Evolutionary conservation across 2,113 vertebrate species (phyloP).

Genomic region (Sander vitreus): DNA sequence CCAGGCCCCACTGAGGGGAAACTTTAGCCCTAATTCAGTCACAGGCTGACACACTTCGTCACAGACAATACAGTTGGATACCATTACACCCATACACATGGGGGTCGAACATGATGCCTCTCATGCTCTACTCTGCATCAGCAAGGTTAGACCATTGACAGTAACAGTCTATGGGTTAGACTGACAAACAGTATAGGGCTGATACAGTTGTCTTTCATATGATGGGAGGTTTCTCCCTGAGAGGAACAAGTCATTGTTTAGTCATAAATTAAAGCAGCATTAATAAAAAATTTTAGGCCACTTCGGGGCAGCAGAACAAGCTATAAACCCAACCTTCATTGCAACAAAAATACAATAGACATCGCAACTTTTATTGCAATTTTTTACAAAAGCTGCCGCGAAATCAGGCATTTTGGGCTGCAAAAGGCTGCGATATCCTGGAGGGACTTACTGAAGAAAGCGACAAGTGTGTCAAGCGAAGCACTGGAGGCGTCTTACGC

Average conservation of each 20-base stretch:
- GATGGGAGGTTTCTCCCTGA: not conserved
- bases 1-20: conserved; percentile 5
- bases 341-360: no score
- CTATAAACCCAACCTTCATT: not conserved
- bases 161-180: not conserved
- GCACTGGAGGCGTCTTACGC: not conserved
- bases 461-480: no score
- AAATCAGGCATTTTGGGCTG: no score
- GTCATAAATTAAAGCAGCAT: not conserved
- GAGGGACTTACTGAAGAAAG: no score
- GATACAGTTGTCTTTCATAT: not conserved
- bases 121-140: conserved; percentile 5
- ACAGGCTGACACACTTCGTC: conserved; percentile 44
- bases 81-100: conserved; percentile 48
- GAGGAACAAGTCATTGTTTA: not conserved
- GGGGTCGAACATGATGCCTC: conserved; percentile 19
- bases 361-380: no score
- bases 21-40: conserved; percentile 16
- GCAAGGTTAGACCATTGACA: not conserved
- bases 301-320: not conserved
- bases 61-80: conserved; percentile 54
- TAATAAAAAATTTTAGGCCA: not conserved
- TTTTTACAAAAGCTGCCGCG: no score
- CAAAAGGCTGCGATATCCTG: no score
- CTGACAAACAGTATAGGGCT: not conserved